Evolutionary conservation across 2,888 invertebrate species (phyloP).

Genomic region (Catocala fraxini): DNA sequence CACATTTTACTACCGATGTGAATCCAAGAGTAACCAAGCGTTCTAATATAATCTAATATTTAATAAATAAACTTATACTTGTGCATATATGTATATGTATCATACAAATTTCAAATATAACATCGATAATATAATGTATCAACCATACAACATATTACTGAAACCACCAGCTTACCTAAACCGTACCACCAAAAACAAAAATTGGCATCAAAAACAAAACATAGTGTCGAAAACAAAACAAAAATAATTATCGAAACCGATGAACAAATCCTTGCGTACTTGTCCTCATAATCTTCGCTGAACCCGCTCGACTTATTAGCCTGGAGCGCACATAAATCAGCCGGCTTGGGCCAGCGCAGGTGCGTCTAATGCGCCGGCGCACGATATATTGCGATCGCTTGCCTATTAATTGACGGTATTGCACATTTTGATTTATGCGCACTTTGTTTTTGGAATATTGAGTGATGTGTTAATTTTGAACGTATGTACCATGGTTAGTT

Average conservation of each 20-base stretch:
- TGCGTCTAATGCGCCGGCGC: slow-evolving; percentile 55
- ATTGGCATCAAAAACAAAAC: too few relatives aligned
- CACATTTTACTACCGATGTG: too few relatives aligned
- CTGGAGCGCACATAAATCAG: slow-evolving; percentile 42
- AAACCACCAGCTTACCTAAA: too few relatives aligned
- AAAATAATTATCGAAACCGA: slow-evolving; percentile 7
- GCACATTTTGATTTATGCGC: slow-evolving; percentile 39
- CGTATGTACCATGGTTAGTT: too few relatives aligned
- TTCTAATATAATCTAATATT: too few relatives aligned
- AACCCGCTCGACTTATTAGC: slow-evolving; percentile 48
- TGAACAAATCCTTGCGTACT: slow-evolving; percentile 14
- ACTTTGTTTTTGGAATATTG: slow-evolving; percentile 29
- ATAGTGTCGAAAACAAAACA: background rate
- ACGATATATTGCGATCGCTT: slow-evolving; percentile 45
- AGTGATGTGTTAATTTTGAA: background rate
- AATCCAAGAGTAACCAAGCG: too few relatives aligned
- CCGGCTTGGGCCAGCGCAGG: slow-evolving; percentile 46
- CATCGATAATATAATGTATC: too few relatives aligned
- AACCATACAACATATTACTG: too few relatives aligned
- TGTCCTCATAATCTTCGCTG: slow-evolving; percentile 46
- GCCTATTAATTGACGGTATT: slow-evolving; percentile 49
- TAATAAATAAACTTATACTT: too few relatives aligned
- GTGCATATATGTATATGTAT: too few relatives aligned
- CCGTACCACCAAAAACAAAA: too few relatives aligned
- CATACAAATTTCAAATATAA: too few relatives aligned